Evolutionary conservation across 1,140 invertebrate genomes (phyloP).

Genomic region (Leptopilina boulardi): DNA sequence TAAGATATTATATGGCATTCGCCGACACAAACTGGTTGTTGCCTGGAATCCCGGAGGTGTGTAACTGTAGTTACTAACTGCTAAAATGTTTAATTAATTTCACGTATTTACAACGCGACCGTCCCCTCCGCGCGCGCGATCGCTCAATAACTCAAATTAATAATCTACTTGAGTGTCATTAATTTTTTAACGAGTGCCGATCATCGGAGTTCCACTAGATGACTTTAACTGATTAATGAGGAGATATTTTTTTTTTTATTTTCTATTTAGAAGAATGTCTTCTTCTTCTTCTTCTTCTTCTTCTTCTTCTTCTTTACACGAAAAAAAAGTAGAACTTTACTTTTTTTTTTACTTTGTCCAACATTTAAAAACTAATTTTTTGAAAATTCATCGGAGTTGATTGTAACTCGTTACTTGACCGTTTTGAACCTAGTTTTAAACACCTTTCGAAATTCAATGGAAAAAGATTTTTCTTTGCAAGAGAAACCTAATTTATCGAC

Average conservation of each 20-base stretch:
- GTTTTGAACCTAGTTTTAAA: too few species aligned
- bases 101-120: conserved; percentile 46
- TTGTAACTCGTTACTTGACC: too few species aligned
- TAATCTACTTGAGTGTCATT: conserved; percentile 43
- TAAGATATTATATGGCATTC: conserved; percentile 67
- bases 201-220: background rate
- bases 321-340: too few species aligned
- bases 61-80: conserved; percentile 52
- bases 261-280: background rate
- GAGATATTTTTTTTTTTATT: too few species aligned
- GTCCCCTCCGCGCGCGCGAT: conserved; percentile 7
- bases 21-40: conserved; percentile 60
- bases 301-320: too few species aligned
- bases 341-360: too few species aligned
- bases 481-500: too few species aligned
- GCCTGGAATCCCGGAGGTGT: conserved; percentile 49
- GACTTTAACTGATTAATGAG: background rate
- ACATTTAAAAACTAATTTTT: too few species aligned
- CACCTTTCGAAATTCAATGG: too few species aligned
- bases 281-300: too few species aligned
- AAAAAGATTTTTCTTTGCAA: too few species aligned
- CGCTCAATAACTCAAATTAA: conserved; percentile 43
- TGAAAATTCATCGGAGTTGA: too few species aligned
- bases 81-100: conserved; percentile 59
- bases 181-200: conserved; percentile 19